These are phyloP conservation scores for Brienomyrus longianalis DNA, from an alignment of 2,113 vertebrate genomes.

Conservation along the genomic window DNA sequence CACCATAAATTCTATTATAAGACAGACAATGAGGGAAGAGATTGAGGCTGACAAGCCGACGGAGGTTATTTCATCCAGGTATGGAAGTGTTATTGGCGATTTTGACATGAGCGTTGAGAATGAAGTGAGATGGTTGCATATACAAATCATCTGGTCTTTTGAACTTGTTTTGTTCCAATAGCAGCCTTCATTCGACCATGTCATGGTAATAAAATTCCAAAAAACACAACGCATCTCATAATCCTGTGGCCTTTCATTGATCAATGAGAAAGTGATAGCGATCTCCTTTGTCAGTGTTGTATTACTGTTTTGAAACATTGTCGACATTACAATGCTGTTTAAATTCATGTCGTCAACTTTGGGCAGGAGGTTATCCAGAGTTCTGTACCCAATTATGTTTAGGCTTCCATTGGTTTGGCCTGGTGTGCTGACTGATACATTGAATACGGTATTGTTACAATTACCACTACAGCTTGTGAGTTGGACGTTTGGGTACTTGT, in stretches of 20 bases:
- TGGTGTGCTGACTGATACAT: constrained; percentile 35
- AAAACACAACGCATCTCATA: constrained; percentile 54
- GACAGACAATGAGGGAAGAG: constrained; percentile 60
- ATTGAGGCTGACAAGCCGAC: constrained; percentile 67
- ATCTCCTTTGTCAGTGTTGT: constrained; percentile 36
- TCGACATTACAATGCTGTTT: constrained; percentile 63
- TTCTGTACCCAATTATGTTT: constrained; percentile 57
- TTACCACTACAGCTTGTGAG: constrained; percentile 34
- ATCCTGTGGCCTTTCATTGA: background rate
- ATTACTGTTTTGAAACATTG: constrained; percentile 35
- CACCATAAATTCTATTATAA: constrained; percentile 68
- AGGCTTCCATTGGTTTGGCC: constrained; percentile 24
- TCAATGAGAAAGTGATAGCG: constrained; percentile 49
- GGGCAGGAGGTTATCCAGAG: constrained; percentile 54
- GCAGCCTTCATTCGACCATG: constrained; percentile 29
- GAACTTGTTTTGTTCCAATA: background rate
- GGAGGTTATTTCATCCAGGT: constrained; percentile 55
- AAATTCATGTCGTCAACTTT: rapidly evolving
- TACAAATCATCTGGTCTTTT: constrained; percentile 26
- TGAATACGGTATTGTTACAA: constrained; percentile 26
- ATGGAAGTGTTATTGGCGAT: rapidly evolving
- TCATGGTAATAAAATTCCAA: constrained; percentile 51
- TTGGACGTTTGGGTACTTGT: constrained; percentile 40
- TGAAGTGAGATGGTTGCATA: constrained; percentile 70
- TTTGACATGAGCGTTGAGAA: constrained; percentile 80